Evolutionary conservation across 37 sponge, comb jelly and placozoan species (phyloP).

Genomic region (Haliclona indistincta): DNA sequence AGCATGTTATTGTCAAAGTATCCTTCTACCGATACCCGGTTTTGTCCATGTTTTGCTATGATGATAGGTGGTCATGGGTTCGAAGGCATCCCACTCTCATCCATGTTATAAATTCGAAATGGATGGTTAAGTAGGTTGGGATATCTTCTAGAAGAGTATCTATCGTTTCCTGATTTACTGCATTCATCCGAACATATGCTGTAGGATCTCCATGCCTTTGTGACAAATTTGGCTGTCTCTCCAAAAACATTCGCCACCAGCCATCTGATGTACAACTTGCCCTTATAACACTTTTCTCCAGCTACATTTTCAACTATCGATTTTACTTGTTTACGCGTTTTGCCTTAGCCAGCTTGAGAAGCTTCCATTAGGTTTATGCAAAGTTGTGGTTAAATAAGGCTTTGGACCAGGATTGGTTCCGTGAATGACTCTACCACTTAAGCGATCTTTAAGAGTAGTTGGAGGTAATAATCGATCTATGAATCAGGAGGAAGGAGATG

Average conservation of each 20-base stretch:
- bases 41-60: too few species aligned
- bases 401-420: conserved; percentile 12
- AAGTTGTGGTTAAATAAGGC: neutral
- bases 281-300: conserved; percentile 20
- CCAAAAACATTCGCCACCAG: conserved; percentile 30
- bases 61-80: too few species aligned
- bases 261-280: conserved; percentile 24
- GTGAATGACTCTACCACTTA: conserved; percentile 9
- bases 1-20: too few species aligned
- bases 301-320: conserved; percentile 26
- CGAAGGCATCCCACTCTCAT: too few species aligned
- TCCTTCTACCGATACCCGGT: too few species aligned
- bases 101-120: too few species aligned
- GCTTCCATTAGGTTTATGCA: conserved; percentile 2
- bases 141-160: conserved; percentile 7
- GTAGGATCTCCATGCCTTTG: conserved; percentile 31
- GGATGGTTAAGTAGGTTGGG: neutral
- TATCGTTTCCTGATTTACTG: conserved; percentile 11
- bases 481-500: neutral
- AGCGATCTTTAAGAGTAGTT: conserved; percentile 9
- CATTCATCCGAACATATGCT: conserved; percentile 19
- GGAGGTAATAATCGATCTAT: too few species aligned
- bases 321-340: conserved; percentile 22
- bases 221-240: conserved; percentile 28
- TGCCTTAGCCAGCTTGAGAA: conserved; percentile 42